A percentile compares a stretch with the other conserved stretches of the same genome.
These are phyloP conservation scores for Chloroceryle amazona DNA, from an alignment of 2,797 vertebrate species.

Conservation along the genomic window DNA sequence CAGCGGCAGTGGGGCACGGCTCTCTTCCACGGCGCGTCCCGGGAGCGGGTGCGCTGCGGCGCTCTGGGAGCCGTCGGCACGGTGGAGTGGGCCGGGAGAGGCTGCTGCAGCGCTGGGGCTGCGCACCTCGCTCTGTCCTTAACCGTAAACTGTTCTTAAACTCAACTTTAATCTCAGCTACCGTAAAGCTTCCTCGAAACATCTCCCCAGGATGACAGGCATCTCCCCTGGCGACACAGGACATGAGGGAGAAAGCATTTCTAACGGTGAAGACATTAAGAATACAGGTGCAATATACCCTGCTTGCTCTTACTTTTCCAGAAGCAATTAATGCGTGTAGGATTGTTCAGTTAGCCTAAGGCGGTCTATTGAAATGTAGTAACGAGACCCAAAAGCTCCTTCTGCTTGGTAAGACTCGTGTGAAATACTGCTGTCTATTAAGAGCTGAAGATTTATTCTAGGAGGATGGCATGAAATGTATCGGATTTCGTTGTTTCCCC, in stretches of 20 bases:
- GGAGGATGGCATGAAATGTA: neutral
- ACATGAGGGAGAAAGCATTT: rapidly evolving
- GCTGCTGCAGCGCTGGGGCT: no score
- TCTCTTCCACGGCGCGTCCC: no score
- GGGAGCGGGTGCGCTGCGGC: no score
- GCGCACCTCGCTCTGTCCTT: neutral
- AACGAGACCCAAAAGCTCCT: neutral
- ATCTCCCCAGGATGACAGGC: neutral
- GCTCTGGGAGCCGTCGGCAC: no score
- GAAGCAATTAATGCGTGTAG: neutral
- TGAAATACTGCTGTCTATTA: neutral
- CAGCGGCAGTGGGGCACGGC: no score
- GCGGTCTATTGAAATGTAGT: neutral
- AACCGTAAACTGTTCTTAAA: rapidly evolving
- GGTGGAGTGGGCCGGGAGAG: no score
- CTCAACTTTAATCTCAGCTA: rapidly evolving
- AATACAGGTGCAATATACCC: neutral
- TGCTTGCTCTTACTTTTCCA: neutral
- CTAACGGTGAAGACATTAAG: neutral
- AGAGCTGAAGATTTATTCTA: neutral
- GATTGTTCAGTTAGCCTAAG: neutral
- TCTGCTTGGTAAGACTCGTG: neutral
- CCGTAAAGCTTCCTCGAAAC: neutral
- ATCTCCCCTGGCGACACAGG: neutral
- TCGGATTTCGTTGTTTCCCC: neutral